Evolutionary conservation across 1,140 invertebrate species (phyloP), one percentile per base, ranked within the genome.

Genomic region (Oryctes rhinoceros): DNA sequence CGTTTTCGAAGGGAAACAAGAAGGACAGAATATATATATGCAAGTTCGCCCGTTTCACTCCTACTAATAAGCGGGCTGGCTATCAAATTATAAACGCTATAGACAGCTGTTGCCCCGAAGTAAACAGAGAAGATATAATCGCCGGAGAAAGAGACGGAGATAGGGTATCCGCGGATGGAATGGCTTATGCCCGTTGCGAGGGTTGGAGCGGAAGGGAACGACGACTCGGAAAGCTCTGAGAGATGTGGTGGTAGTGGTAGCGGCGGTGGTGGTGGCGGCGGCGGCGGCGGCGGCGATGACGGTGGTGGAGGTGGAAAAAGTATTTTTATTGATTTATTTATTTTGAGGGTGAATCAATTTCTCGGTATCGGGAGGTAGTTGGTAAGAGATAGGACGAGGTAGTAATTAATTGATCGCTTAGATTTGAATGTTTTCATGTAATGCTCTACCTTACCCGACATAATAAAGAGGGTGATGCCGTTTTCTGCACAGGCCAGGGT

Each of bases 321-420:
- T 71, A 71, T 71, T 71, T 71, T 71, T 71, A 71, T 71, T 71
- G 65, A 71, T 71, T 71, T 71, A 71, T 71, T 71, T 71, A 71
- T 71, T 71, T 71, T 71, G 65, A 71, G 65, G 65, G 65, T 71
- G 65, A 71, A 71, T 71, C 65, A 71, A 71, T 71, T 71, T 71
- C 65, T 71, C 65, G 65, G 65, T 71, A 71, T 71, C 65, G 65
- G 65, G 65, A 35, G 65, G 53, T 59, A 59, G 53, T 18, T 6
- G 18, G 53, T 59, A 71, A 37, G 65, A 35, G 35, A 71, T 13
- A 71, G 65, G 24, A 37, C 65, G 24, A 71, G 18, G 11, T 5
- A 71, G 18, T 71, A 71, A 71, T 71, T 71, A 71, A 71, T 71
- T 71, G 65, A 71, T 71, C 65, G 65, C 65, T 71, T 71, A 71